A percentile compares a stretch with the other conserved stretches of the same genome.
Conservation (phyloP, 2,888 invertebrate species). For the Melikaiella ostensackeni region DNA sequence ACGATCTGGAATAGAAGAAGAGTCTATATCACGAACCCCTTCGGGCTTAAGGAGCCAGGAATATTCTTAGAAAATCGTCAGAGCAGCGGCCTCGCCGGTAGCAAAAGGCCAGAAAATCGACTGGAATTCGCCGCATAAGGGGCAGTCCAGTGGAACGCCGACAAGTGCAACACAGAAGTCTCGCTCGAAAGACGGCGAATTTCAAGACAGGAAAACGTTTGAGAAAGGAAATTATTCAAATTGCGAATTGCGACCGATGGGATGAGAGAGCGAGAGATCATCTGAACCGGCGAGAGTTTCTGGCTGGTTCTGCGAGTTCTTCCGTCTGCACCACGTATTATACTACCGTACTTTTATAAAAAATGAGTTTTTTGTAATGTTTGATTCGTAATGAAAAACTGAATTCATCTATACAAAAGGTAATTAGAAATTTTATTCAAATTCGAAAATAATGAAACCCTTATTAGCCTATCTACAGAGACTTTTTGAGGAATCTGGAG, state of each 20-base stretch:
- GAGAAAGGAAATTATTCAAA: constrained; percentile 66
- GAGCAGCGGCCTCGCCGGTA: constrained; percentile 5
- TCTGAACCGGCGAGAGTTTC: constrained; percentile 46
- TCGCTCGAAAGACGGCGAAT: constrained; percentile 49
- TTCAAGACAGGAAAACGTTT: constrained; percentile 48
- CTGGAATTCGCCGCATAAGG: constrained; percentile 49
- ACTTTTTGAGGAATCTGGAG: no score
- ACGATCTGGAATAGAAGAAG: not conserved
- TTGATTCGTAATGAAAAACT: no score
- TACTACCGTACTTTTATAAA: no score
- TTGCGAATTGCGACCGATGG: constrained; percentile 59
- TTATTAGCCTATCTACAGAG: no score
- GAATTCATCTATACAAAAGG: no score
- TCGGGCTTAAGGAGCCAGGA: not conserved
- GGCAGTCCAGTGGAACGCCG: constrained; percentile 47
- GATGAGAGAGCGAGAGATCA: not conserved
- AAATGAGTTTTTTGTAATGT: no score
- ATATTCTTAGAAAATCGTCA: not conserved
- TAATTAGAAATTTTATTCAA: no score
- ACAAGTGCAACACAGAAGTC: constrained; percentile 51
- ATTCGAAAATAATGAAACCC: no score
- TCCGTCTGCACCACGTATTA: constrained; percentile 53
- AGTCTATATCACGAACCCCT: constrained; percentile 1
- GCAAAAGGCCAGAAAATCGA: constrained; percentile 27
- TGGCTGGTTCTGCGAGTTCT: no score